Evolutionary conservation across 2,888 invertebrate species (phyloP).

Genomic region (Coenonympha arcania): DNA sequence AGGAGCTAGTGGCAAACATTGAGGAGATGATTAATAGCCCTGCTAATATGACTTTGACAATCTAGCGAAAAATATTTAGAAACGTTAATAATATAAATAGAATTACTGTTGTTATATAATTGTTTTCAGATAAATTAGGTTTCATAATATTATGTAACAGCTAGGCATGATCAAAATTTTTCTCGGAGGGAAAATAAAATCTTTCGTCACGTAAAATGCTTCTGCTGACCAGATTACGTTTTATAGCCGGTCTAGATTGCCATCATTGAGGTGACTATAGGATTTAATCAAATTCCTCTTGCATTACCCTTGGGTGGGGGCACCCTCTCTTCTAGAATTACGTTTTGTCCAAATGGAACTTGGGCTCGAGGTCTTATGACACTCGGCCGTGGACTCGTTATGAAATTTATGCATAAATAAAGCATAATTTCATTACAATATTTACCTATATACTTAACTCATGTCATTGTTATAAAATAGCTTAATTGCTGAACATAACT

Average conservation of each 20-base stretch:
- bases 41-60: no score
- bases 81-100: no score
- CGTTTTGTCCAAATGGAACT: constrained; percentile 56
- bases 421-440: constrained; percentile 9
- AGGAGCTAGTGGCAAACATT: neutral
- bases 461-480: neutral
- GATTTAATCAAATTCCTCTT: neutral
- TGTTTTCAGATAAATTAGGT: no score
- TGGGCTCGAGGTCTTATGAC: constrained; percentile 40
- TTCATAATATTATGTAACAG: no score
- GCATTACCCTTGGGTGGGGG: no score
- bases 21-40: neutral
- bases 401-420: constrained; percentile 32
- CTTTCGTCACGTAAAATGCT: no score
- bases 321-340: constrained; percentile 34
- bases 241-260: no score
- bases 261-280: neutral
- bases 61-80: no score
- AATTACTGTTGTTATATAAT: no score
- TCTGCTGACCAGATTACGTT: no score
- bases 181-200: no score
- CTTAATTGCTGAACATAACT: neutral
- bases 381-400: constrained; percentile 41
- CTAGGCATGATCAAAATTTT: no score
- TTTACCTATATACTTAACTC: neutral